Percentiles rank a stretch among this genome's conserved stretches.
Evolutionary conservation across 2,797 vertebrate species (phyloP).

Genomic region (Chaetodon trifasciatus): DNA sequence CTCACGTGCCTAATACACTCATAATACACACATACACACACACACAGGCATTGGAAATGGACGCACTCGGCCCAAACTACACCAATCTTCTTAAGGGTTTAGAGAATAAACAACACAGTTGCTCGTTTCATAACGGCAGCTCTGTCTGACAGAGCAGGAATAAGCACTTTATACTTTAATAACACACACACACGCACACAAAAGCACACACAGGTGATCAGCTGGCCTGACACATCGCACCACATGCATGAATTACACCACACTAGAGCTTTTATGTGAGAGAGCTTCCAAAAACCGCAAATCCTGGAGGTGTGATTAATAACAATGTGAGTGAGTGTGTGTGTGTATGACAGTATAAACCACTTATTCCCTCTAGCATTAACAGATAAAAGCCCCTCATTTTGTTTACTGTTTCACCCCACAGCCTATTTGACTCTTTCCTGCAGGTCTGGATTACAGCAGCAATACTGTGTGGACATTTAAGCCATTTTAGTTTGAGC

Average conservation of each 20-base stretch:
- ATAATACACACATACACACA: slow-evolving; percentile 31
- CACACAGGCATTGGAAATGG: slow-evolving; percentile 48
- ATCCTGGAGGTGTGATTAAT: slow-evolving; percentile 62
- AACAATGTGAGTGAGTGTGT: slow-evolving; percentile 1
- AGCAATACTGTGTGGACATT: slow-evolving; percentile 17
- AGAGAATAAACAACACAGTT: slow-evolving; percentile 76
- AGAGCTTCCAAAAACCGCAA: slow-evolving; percentile 38
- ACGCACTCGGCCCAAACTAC: slow-evolving; percentile 48
- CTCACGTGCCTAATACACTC: slow-evolving; percentile 68
- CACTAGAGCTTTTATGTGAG: slow-evolving; percentile 36
- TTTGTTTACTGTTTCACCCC: slow-evolving; percentile 13
- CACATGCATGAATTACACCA: slow-evolving; percentile 65
- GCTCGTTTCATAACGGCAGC: slow-evolving; percentile 74
- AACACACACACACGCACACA: slow-evolving; percentile 33
- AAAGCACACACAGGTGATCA: slow-evolving; percentile 63
- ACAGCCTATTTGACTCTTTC: slow-evolving; percentile 25
- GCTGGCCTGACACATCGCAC: slow-evolving; percentile 52
- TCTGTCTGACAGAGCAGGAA: slow-evolving; percentile 50
- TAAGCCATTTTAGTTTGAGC: slow-evolving; percentile 17
- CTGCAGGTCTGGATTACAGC: slow-evolving; percentile 30
- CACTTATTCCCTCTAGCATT: slow-evolving; percentile 20
- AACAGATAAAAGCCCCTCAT: slow-evolving; percentile 45
- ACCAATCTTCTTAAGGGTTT: slow-evolving; percentile 85
- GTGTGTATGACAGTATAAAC: slow-evolving; percentile 27
- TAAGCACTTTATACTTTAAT: slow-evolving; percentile 73